Evolutionary conservation across 1,140 invertebrate genomes (phyloP).

Genomic region (Pachypsylla venusta): DNA sequence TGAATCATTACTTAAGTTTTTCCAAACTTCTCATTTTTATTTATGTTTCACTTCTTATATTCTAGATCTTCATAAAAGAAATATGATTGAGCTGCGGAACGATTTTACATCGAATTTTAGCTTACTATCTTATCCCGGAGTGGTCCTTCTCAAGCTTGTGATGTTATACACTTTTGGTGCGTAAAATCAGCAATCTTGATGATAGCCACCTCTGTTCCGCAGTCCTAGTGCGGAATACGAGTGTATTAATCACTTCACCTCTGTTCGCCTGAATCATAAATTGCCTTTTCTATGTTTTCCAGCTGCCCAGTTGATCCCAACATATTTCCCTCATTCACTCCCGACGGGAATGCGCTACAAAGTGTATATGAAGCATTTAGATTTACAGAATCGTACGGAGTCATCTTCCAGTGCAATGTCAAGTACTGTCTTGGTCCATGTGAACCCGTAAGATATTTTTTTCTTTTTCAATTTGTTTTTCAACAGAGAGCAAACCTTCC

Average conservation of each 20-base stretch:
- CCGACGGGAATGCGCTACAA: conserved; percentile 74
- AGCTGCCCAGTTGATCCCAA: conserved; percentile 83
- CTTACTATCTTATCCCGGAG: too few species aligned
- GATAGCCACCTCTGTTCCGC: too few species aligned
- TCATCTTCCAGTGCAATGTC: conserved; percentile 94
- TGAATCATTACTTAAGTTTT: too few species aligned
- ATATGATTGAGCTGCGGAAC: not conserved
- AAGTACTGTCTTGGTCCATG: conserved; percentile 91
- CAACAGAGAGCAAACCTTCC: too few species aligned
- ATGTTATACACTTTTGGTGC: too few species aligned
- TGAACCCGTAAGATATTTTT: conserved; percentile 55
- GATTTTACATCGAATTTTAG: too few species aligned
- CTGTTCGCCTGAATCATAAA: too few species aligned
- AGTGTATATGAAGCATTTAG: conserved; percentile 87
- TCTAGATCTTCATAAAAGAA: not conserved
- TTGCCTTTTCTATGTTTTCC: conserved; percentile 22
- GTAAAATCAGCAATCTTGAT: too few species aligned
- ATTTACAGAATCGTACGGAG: conserved; percentile 89
- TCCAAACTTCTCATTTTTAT: too few species aligned
- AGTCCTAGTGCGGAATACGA: too few species aligned
- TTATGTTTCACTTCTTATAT: not conserved
- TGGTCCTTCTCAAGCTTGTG: too few species aligned
- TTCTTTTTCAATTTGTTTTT: conserved; percentile 7
- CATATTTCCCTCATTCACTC: conserved; percentile 81
- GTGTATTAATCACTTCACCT: too few species aligned